Conservation (phyloP, 2,888 invertebrate genomes). For the Epinotia demarniana region DNA sequence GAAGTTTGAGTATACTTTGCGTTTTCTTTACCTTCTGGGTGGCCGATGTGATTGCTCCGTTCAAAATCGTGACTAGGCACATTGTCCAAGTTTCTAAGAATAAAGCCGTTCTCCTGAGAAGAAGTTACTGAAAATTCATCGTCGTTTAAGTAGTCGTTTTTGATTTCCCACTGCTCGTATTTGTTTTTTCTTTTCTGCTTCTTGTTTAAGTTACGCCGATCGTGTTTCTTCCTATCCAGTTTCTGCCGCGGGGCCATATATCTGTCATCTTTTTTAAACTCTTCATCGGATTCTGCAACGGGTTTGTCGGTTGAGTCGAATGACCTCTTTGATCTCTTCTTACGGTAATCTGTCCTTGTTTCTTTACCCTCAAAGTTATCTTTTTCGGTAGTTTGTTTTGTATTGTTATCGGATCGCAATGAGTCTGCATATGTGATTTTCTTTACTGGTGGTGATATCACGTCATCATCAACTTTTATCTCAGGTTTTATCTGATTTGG, state of each 20-base stretch:
- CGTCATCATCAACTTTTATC: conserved; percentile 42
- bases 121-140: conserved; percentile 67
- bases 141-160: conserved; percentile 73
- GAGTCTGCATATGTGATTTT: conserved; percentile 74
- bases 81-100: conserved; percentile 56
- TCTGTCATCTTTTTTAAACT: conserved; percentile 74
- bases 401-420: conserved; percentile 58
- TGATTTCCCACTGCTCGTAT: conserved; percentile 79
- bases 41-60: conserved; percentile 54
- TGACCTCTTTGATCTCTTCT: conserved; percentile 58
- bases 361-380: conserved; percentile 69
- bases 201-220: conserved; percentile 70
- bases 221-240: conserved; percentile 69
- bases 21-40: conserved; percentile 52
- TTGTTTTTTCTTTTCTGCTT: conserved; percentile 77
- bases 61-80: conserved; percentile 54
- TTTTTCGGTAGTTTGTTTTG: conserved; percentile 45
- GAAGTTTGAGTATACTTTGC: conserved; percentile 32
- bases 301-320: conserved; percentile 53
- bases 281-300: conserved; percentile 64
- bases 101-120: conserved; percentile 61
- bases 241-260: conserved; percentile 66
- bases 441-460: conserved; percentile 49
- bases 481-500: conserved; percentile 22
- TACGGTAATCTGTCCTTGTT: conserved; percentile 74